Evolutionary conservation across 2,113 vertebrate genomes (phyloP).

Genomic region (Antechinus flavipes): DNA sequence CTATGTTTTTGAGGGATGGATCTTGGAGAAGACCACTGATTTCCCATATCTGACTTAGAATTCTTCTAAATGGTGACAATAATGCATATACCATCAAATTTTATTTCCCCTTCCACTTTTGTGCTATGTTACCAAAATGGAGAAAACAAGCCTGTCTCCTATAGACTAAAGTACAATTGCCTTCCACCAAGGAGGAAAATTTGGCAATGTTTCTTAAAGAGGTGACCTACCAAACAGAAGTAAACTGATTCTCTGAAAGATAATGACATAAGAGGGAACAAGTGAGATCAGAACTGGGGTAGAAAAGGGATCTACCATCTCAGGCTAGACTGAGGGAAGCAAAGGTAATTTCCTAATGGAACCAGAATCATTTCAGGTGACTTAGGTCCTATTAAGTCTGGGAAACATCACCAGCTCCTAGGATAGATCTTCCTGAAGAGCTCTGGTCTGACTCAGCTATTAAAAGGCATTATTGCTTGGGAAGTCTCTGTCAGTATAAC

Average conservation of each 20-base stretch:
- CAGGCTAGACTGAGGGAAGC: neutral
- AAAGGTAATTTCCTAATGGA: neutral
- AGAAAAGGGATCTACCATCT: neutral
- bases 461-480: neutral
- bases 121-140: neutral
- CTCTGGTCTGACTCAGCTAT: neutral
- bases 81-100: neutral
- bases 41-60: neutral
- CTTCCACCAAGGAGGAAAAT: neutral
- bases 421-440: neutral
- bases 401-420: neutral
- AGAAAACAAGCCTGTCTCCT: neutral
- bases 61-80: neutral
- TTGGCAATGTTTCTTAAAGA: neutral
- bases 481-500: neutral
- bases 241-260: neutral
- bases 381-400: neutral
- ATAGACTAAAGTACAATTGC: neutral
- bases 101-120: neutral
- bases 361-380: neutral
- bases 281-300: neutral
- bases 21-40: neutral
- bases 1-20: neutral
- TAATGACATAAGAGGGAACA: neutral
- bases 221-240: neutral